Base-by-base conservation (phyloP, 2,888 invertebrate species). In the Xanthia togata region DNA sequence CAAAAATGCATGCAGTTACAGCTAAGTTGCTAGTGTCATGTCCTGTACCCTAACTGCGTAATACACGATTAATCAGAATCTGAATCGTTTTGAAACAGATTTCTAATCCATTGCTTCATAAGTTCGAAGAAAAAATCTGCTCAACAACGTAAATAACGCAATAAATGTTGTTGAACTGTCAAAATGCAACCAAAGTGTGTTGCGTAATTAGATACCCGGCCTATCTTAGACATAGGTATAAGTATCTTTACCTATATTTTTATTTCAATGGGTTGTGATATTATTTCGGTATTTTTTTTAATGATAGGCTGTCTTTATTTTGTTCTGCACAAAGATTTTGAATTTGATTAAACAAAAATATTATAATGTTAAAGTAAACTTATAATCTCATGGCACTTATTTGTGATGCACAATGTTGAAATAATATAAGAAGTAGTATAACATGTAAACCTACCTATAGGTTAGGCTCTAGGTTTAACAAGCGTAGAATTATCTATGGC, bases 401-500 rank as follows among this genome's bases (percentile, higher is more conserved):
- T 92, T 92, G 89, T 91, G 86, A 89, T 89, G 91, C 91, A 92
- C 91, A 87, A 85, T 83, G 83, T 85, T 87, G 69, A 80, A 73
- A 76, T 76, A 78, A 64, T 77, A 53, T 86, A 81, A 81, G 70
- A 11, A 63, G 78, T 78, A 83, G 67, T 53, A 12, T 81, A 76
- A 78, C 31, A 47, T 77, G 79, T 76, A 71, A 70, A 69, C 75
- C 76, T 81, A 76, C 50, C 74, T 70, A 70, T 79, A 81, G 70
- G 74, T 47, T 76, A 78, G 78, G 70, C 70, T 63, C 38, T 79
- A 76, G 78, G 63, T 67, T 64, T 62, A 73, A 78, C 35, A 55
- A 78, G 65, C 55, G 63, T 83, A 79, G 70, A 70, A 12, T 80
- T 73, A 73, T 72, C 35, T 68, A 64, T 63, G 57, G 69, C 55